Evolutionary conservation across 2,888 invertebrate species (phyloP), one percentile per base, ranked within the genome.

Genomic region (Hyposoter dolosus): DNA sequence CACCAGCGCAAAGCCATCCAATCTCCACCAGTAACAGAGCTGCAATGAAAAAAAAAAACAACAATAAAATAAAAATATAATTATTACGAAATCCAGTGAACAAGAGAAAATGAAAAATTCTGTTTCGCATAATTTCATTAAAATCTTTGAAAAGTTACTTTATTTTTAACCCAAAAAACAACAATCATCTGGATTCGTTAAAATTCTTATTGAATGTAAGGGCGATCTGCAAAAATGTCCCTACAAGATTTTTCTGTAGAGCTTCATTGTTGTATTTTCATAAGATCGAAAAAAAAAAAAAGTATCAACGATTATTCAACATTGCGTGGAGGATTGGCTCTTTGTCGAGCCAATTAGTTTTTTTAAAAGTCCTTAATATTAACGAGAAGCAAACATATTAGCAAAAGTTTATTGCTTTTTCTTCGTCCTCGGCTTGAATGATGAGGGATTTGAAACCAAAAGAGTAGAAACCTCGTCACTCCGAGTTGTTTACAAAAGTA

Each of bases 1-100:
- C 95, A 85, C 97, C 97, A 88, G 97, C 95, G 72, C 96, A 95
- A 90, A 97, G 94, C 97, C 97, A 97, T 84, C 96, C 96, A 89
- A 97, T 95, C 94, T 97, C 97, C 89, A 96, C 95, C 90, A 96
- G 93, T 94, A 97, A 95, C 91, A 97, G 95, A 93, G 96, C 97
- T 97, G 94, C 65, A 95, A 95, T 17, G 1, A 1, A 28, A 43
- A 53, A 75, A 43, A 56, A 5, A 28, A 68, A 9, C 10, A 40
- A 4, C 45, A 76, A 7, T 23, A 43, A 78, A 81, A 19, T 32
- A 40, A 50, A 6, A 1, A 12, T 15, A 19, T 17, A n/a, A 17
- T 60, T 28, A 60, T 28, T 28, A 65, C 10, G 3, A 7, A 43
- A 76, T 72, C 3, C 47, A 47, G n/a, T 17, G 6, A 23, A 53